These are phyloP conservation scores for Wiebesia pumilae DNA, from an alignment of 1,140 invertebrate genomes.

Conservation along the genomic window DNA sequence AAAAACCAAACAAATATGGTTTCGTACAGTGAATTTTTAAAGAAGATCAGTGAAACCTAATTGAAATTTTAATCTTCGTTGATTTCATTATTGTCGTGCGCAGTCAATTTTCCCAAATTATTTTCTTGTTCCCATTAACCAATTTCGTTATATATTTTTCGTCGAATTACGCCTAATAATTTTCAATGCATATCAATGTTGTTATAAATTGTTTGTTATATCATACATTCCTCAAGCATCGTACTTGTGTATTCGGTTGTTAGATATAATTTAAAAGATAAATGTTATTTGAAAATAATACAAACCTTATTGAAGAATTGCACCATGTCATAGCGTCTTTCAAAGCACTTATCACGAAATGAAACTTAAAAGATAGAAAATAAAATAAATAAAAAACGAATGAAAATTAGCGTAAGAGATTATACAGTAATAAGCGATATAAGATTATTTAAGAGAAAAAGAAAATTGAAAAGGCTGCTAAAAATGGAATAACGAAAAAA, in stretches of 20 bases:
- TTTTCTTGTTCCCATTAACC: neutral
- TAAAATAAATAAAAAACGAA: constrained; percentile 14
- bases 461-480: constrained; percentile 6
- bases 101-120: neutral
- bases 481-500: neutral
- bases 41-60: neutral
- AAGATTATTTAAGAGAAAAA: constrained; percentile 29
- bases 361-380: constrained; percentile 32
- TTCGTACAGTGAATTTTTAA: constrained; percentile 19
- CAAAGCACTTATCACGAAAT: constrained; percentile 48
- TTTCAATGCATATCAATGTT: neutral
- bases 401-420: constrained; percentile 39
- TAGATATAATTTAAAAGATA: constrained; percentile 26
- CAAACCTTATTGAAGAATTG: constrained; percentile 25
- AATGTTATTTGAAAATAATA: constrained; percentile 31
- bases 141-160: neutral
- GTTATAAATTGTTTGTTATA: constrained; percentile 8
- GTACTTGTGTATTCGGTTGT: constrained; percentile 27
- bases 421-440: constrained; percentile 14
- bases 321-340: constrained; percentile 43
- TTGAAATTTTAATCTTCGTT: constrained; percentile 9
- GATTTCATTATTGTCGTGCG: neutral
- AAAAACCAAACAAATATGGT: constrained; percentile 22
- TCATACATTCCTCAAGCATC: neutral
- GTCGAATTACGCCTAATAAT: neutral